Base-by-base conservation (phyloP, 2,888 invertebrate species). In the Julus scanicus region DNA sequence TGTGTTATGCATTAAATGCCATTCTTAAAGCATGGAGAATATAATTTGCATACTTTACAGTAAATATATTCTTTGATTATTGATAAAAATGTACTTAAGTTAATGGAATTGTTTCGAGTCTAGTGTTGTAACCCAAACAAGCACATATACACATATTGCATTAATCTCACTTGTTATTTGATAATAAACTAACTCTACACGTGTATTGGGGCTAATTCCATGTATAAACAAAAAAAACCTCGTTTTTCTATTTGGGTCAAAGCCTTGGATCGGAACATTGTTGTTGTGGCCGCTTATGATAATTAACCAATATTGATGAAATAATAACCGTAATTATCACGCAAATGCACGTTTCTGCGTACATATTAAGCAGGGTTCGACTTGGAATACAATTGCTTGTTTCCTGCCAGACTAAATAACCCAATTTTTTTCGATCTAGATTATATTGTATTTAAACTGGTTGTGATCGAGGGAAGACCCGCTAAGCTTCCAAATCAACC, bases 271-370 rank as follows among this genome's bases (percentile, higher is more conserved):
- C 80, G 11, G 13, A 80, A 80, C 63, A 63, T 37, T 80, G 80
- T 80, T 80, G 37, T 80, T 13, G 37, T 37, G 80, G 37, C 9
- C 37, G 37, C 80, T 80, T 80, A 80, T 80, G 80, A 13, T 80
- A 80, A 80, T 80, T 80, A 11, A 37, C 80, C 80, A 80, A 13
- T 80, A 80, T 80, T 80, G 80, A 80, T 80, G 80, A 80, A 80
- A 13, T 80, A 80, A 37, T 80, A 80, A 8, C 80, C 80, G 11
- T 80, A 29, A 80, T 80, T 80, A 80, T 63, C 80, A 80, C 29
- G 37, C 8, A 37, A 80, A 29, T 29, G 37, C 37, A 37, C 37
- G 80, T 29, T 80, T 37, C 80, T 80, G 80, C 80, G 80, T 29
- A 80, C 37, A 44, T n/a, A n/a, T n/a, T 44, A 15, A 80, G 29